Conservation (phyloP, 1,140 invertebrate genomes). For the Bacillus rossius region DNA sequence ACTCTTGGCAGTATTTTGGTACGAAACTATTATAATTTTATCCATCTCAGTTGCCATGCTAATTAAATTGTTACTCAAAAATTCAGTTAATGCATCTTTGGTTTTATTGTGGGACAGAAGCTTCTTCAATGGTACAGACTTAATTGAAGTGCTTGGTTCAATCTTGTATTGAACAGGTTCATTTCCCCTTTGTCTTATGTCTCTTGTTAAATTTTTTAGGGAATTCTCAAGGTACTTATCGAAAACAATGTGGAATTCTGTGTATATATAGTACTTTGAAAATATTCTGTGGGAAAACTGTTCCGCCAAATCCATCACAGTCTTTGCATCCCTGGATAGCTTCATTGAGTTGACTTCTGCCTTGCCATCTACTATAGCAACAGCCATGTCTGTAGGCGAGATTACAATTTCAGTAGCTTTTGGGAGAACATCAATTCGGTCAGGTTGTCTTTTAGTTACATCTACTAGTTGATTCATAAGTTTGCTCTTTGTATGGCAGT, state of each 20-base stretch:
- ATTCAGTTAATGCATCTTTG: neutral
- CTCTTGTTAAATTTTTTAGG: constrained; percentile 6
- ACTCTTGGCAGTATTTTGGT: too few relatives aligned
- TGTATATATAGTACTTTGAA: constrained; percentile 1
- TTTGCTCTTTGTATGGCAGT: constrained; percentile 5
- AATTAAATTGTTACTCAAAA: neutral
- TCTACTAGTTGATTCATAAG: constrained; percentile 6
- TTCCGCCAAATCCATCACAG: neutral
- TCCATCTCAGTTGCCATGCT: too few relatives aligned
- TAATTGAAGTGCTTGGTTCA: neutral
- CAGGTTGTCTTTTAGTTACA: neutral
- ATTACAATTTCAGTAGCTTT: neutral
- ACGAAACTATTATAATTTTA: too few relatives aligned
- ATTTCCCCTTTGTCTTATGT: neutral
- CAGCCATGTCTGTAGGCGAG: neutral
- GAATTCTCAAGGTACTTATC: constrained; percentile 6
- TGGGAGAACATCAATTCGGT: neutral
- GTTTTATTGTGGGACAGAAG: neutral
- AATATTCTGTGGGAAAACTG: constrained; percentile 5
- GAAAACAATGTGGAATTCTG: constrained; percentile 2
- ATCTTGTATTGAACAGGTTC: neutral
- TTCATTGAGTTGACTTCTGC: constrained; percentile 6
- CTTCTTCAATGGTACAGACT: neutral
- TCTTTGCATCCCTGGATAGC: neutral
- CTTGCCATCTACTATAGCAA: constrained; percentile 8